Percentiles rank a stretch among this genome's conserved stretches.
Evolutionary conservation across 2,797 vertebrate genomes (phyloP).

Genomic region (Threskiornis aethiopicus): DNA sequence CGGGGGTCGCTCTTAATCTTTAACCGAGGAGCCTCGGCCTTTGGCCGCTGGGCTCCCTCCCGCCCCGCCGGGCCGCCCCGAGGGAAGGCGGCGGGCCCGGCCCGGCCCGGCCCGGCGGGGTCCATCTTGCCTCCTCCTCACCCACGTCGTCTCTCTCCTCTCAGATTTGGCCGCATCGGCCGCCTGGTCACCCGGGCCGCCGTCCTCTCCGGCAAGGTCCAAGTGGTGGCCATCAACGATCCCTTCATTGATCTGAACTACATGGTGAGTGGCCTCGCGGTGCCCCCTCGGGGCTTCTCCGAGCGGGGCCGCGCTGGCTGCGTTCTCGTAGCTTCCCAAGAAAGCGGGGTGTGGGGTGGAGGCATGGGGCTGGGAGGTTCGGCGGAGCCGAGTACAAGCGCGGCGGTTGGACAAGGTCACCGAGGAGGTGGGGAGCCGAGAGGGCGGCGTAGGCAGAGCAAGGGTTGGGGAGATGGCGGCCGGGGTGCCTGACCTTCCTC

Average conservation of each 20-base stretch:
- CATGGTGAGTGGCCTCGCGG: slow-evolving; percentile 83
- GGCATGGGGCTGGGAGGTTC: background rate
- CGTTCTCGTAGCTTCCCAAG: background rate
- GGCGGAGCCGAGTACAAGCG: accelerated
- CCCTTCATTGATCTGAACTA: slow-evolving; percentile 97
- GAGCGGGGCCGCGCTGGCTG: background rate
- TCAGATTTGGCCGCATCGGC: slow-evolving; percentile 95
- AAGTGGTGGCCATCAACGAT: slow-evolving; percentile 94
- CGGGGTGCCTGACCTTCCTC: background rate
- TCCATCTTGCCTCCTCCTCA: background rate
- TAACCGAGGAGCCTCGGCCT: slow-evolving; percentile 46
- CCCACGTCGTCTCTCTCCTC: accelerated
- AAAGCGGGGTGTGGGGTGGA: background rate
- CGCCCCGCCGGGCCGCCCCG: background rate
- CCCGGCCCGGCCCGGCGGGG: background rate
- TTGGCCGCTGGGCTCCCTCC: slow-evolving; percentile 30
- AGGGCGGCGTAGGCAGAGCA: no score
- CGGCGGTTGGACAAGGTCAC: background rate
- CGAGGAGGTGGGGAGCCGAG: background rate
- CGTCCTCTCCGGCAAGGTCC: slow-evolving; percentile 79
- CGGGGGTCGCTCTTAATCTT: slow-evolving; percentile 17
- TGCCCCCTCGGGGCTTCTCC: background rate
- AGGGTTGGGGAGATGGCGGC: background rate
- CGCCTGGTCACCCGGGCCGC: slow-evolving; percentile 93
- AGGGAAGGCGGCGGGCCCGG: background rate